These are phyloP conservation scores for Apis cerana DNA, from an alignment of 1,140 invertebrate species.

Conservation along the genomic window DNA sequence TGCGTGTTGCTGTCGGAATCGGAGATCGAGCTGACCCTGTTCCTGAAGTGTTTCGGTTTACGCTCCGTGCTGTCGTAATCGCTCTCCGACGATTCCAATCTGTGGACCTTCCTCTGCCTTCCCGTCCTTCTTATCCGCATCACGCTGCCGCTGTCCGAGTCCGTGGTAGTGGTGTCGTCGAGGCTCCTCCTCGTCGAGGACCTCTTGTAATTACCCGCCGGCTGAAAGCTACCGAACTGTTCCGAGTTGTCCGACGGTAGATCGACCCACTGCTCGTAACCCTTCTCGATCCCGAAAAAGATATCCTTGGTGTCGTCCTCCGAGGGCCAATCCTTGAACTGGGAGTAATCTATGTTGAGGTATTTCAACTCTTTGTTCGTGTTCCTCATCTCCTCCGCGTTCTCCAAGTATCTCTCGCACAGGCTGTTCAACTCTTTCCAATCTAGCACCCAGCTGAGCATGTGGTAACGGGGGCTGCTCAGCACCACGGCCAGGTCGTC, in stretches of 20 bases:
- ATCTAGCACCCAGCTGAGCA: slow-evolving; percentile 83
- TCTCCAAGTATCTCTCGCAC: slow-evolving; percentile 84
- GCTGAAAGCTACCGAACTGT: slow-evolving; percentile 76
- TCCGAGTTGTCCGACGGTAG: slow-evolving; percentile 75
- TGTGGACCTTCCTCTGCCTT: slow-evolving; percentile 72
- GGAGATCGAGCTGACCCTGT: slow-evolving; percentile 73
- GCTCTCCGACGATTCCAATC: slow-evolving; percentile 79
- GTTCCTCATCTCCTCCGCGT: slow-evolving; percentile 83
- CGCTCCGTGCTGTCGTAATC: slow-evolving; percentile 77
- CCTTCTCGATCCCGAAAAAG: slow-evolving; percentile 83
- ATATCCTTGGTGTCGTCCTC: slow-evolving; percentile 78
- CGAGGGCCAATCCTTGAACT: slow-evolving; percentile 83
- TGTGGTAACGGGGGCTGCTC: slow-evolving; percentile 84
- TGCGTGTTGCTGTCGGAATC: slow-evolving; percentile 80
- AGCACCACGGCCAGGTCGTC: slow-evolving; percentile 84
- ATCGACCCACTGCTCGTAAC: slow-evolving; percentile 81
- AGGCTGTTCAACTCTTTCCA: slow-evolving; percentile 83
- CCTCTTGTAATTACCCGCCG: slow-evolving; percentile 71
- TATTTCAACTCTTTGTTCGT: slow-evolving; percentile 84
- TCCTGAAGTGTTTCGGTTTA: slow-evolving; percentile 73
- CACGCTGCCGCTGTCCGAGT: slow-evolving; percentile 76
- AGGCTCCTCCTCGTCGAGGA: slow-evolving; percentile 70
- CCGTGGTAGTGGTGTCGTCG: slow-evolving; percentile 75
- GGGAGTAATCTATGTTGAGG: slow-evolving; percentile 85
- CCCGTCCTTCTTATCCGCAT: slow-evolving; percentile 65